Evolutionary conservation across 2,888 invertebrate species (phyloP), one percentile per base, ranked within the genome.

Genomic region (Sarcophaga variegata): DNA sequence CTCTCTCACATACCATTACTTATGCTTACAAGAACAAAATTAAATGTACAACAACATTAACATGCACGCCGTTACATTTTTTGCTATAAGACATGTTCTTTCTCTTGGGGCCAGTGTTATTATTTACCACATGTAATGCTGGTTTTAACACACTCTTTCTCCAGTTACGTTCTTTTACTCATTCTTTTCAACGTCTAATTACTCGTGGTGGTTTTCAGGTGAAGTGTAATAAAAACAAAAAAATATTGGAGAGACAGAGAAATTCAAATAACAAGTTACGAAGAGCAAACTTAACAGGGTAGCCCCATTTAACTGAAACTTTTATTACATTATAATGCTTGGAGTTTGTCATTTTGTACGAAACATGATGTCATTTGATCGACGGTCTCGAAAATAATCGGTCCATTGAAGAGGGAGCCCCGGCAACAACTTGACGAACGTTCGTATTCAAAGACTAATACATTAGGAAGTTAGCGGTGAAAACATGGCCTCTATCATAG

Each of bases 71-170:
- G 71, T 71, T 59, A 77, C 45, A 64, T 60, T 80, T 59, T 66
- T 63, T 66, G 59, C 4, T 2, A 37, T 37, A 37, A 37, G 10
- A 10, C 37, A 60, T 60, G 17, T 64, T 22, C 71, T 37, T 71
- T 27, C 67, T 81, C 75, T 82, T 74, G 14, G n/a, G 49, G 64
- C 37, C 37, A 66, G 66, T 72, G 78, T 74, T 74, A 78, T 83
- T 74, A 74, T 74, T 79, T 83, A 74, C 77, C 78, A 83, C 67
- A 37, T 54, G 69, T 59, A 63, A 77, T 81, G 81, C 74, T 78
- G 77, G 62, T 74, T 84, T 81, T 85, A 69, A 81, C 81, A 85
- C 78, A 66, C 74, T 70, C 60, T 60, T 70, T 64, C 22, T 54
- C 14, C 20, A 6, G 17, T 5, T 74, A 47, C n/a, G 25, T n/a